A percentile compares a stretch with the other conserved stretches of the same genome.
Conservation (phyloP, 1,140 invertebrate species). For the Leptoteleia sp. region DNA sequence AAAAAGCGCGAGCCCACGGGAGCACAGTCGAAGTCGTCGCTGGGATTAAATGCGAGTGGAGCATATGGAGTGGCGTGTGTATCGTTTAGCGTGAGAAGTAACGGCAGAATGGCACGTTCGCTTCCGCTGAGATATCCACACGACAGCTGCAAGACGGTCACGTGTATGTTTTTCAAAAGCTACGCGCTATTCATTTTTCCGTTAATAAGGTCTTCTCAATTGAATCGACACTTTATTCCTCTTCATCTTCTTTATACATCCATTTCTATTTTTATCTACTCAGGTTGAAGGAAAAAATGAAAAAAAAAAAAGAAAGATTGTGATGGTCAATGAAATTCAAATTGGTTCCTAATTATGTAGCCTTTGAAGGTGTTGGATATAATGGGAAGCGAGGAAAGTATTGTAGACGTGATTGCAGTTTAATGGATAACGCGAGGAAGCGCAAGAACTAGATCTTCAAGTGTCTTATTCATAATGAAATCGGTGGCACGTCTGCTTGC, state of each 20-base stretch:
- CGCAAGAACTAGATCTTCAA: slow-evolving; percentile 27
- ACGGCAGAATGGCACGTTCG: slow-evolving; percentile 66
- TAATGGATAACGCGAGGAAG: slow-evolving; percentile 2
- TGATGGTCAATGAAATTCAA: background rate
- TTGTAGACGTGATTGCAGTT: background rate
- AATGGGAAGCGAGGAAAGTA: slow-evolving; percentile 2
- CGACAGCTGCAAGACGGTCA: slow-evolving; percentile 76
- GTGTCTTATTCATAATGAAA: slow-evolving; percentile 3
- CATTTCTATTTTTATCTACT: background rate
- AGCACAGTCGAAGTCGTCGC: slow-evolving; percentile 32
- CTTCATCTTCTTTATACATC: too few relatives aligned
- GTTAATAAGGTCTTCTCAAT: too few relatives aligned
- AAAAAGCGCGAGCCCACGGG: slow-evolving; percentile 31
- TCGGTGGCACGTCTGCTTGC: slow-evolving; percentile 18
- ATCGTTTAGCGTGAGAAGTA: slow-evolving; percentile 65
- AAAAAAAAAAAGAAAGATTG: too few relatives aligned
- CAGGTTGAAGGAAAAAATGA: background rate
- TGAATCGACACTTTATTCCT: too few relatives aligned
- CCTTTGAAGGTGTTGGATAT: too few relatives aligned
- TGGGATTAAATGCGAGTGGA: slow-evolving; percentile 60
- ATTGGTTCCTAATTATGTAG: too few relatives aligned
- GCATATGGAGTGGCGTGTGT: slow-evolving; percentile 57
- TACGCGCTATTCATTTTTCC: slow-evolving; percentile 26
- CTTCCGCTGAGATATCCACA: slow-evolving; percentile 61
- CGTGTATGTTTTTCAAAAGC: slow-evolving; percentile 52